Percentiles rank a stretch among this genome's conserved stretches.
Conservation (phyloP, 2,888 invertebrate genomes). For the Chorisops tibialis region DNA sequence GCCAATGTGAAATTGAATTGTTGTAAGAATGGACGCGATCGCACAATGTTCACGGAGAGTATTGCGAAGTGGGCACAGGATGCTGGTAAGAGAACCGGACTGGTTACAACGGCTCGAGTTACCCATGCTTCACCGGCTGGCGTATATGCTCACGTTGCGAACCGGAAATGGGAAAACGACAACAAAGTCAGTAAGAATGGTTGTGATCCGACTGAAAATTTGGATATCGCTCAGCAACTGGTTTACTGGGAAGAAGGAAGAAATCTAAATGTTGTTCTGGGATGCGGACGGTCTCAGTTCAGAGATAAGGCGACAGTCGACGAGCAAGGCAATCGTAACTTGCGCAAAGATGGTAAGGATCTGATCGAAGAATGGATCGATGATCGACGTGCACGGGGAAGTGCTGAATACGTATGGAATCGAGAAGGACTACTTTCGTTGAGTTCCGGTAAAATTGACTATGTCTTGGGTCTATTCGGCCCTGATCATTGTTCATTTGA, state of each 20-base stretch:
- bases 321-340: slow-evolving; percentile 54
- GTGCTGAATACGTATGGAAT: slow-evolving; percentile 57
- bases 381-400: slow-evolving; percentile 38
- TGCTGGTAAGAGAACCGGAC: slow-evolving; percentile 60
- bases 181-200: slow-evolving; percentile 54
- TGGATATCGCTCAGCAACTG: slow-evolving; percentile 71
- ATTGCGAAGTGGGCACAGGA: slow-evolving; percentile 68
- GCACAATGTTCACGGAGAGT: slow-evolving; percentile 60
- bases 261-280: slow-evolving; percentile 70
- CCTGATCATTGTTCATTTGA: slow-evolving; percentile 58
- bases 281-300: slow-evolving; percentile 69
- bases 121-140: slow-evolving; percentile 77
- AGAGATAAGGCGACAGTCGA: slow-evolving; percentile 55
- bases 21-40: slow-evolving; percentile 60
- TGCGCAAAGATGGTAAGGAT: slow-evolving; percentile 62
- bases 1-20: slow-evolving; percentile 62
- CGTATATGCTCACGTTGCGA: slow-evolving; percentile 66
- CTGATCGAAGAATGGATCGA: slow-evolving; percentile 63
- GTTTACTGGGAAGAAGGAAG: slow-evolving; percentile 63
- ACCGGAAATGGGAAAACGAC: slow-evolving; percentile 69
- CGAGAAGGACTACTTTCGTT: slow-evolving; percentile 56
- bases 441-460: slow-evolving; percentile 54
- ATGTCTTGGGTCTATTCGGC: slow-evolving; percentile 58
- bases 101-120: slow-evolving; percentile 72
- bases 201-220: slow-evolving; percentile 50